Percentiles rank a stretch among this genome's conserved stretches.
Conservation (phyloP, 2,113 vertebrate species). For the Scatophagus argus region DNA sequence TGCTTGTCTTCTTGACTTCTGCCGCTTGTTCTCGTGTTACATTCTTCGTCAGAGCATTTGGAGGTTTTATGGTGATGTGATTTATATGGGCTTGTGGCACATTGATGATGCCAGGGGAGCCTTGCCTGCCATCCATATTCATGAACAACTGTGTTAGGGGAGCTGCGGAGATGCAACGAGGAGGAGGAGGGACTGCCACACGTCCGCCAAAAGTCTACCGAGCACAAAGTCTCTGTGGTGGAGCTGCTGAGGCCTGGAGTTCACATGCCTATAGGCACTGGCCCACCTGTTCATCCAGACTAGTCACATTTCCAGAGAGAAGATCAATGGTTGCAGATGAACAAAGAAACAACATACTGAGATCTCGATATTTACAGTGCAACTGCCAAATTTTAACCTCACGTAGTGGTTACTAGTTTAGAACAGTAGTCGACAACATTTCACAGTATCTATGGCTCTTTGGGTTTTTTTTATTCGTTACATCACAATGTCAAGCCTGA, state of each 20-base stretch:
- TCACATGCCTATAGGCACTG: conserved; percentile 69
- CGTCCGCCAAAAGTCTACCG: conserved; percentile 78
- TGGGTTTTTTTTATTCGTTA: too few species aligned
- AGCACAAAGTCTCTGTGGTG: conserved; percentile 69
- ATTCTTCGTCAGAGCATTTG: conserved; percentile 81
- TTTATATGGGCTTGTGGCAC: conserved; percentile 84
- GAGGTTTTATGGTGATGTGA: conserved; percentile 84
- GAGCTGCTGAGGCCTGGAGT: conserved; percentile 65
- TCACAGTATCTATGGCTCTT: background rate
- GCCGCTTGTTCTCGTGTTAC: conserved; percentile 62
- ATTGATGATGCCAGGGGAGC: conserved; percentile 83
- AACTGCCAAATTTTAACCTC: background rate
- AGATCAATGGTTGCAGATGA: conserved; percentile 56
- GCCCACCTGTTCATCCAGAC: conserved; percentile 74
- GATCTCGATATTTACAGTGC: conserved; percentile 19
- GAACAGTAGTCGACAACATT: background rate
- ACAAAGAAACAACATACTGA: conserved; percentile 46
- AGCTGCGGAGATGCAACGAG: conserved; percentile 59
- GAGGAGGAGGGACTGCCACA: conserved; percentile 57
- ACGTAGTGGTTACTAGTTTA: background rate
- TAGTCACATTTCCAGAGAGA: conserved; percentile 55
- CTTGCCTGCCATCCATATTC: conserved; percentile 84
- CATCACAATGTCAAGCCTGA: conserved; percentile 4
- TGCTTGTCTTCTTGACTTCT: conserved; percentile 69
- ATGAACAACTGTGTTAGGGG: conserved; percentile 87